A percentile compares a stretch with the other conserved stretches of the same genome.
Evolutionary conservation across 2,888 invertebrate species (phyloP).

Genomic region (Isoperla grammatica): DNA sequence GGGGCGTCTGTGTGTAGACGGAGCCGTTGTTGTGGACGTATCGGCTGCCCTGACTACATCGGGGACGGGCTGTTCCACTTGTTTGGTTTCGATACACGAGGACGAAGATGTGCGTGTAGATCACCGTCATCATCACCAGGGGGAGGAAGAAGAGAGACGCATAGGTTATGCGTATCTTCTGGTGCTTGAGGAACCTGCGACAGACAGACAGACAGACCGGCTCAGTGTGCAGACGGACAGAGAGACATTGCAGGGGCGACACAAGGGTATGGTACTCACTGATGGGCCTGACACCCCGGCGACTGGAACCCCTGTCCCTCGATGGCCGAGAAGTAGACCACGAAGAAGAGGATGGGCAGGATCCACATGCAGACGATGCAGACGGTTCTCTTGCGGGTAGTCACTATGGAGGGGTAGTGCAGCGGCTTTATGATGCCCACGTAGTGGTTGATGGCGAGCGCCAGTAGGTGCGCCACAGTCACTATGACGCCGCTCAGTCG

Average conservation of each 20-base stretch:
- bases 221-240: too few relatives aligned
- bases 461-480: constrained; percentile 56
- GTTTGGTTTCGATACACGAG: constrained; percentile 52
- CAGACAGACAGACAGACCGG: too few relatives aligned
- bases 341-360: constrained; percentile 48
- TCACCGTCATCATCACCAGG: constrained; percentile 52
- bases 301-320: constrained; percentile 46
- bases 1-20: not conserved
- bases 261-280: constrained; percentile 25
- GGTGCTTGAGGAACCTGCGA: constrained; percentile 43
- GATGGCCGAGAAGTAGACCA: constrained; percentile 48
- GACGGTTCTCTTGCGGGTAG: constrained; percentile 47
- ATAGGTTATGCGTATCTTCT: constrained; percentile 48
- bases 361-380: constrained; percentile 53
- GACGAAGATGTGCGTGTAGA: constrained; percentile 55
- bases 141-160: constrained; percentile 53
- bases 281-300: constrained; percentile 29
- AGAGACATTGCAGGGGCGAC: too few relatives aligned
- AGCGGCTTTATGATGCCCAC: constrained; percentile 57
- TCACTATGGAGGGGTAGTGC: constrained; percentile 56
- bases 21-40: constrained; percentile 19
- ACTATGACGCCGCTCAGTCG: constrained; percentile 56
- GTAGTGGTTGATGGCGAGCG: constrained; percentile 61
- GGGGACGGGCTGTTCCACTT: constrained; percentile 44
- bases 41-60: constrained; percentile 39